A percentile compares a stretch with the other conserved stretches of the same genome.
Evolutionary conservation across 2,113 vertebrate species (phyloP).

Genomic region (Melanostigma gelatinosum): DNA sequence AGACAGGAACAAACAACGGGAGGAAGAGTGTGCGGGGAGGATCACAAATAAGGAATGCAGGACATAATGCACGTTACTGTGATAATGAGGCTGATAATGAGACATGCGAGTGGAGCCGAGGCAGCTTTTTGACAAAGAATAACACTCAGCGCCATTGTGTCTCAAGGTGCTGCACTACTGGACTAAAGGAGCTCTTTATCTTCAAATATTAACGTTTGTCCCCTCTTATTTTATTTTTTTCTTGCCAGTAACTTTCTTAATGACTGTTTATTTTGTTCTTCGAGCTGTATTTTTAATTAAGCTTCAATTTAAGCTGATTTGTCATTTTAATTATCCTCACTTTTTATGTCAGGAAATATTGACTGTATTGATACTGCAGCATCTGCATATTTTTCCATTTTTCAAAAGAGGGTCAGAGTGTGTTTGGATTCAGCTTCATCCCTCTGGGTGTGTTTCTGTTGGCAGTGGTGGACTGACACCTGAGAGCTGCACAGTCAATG

Average conservation of each 20-base stretch:
- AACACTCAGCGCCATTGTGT: neutral
- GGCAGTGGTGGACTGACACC: neutral
- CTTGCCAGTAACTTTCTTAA: neutral
- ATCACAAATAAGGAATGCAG: constrained; percentile 25
- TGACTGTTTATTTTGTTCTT: neutral
- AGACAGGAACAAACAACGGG: constrained; percentile 1
- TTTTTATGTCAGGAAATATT: neutral
- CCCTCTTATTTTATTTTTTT: neutral
- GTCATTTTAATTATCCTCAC: neutral
- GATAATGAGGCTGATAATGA: constrained; percentile 56
- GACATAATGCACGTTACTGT: constrained; percentile 31
- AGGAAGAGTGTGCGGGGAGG: neutral
- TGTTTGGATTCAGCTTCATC: neutral
- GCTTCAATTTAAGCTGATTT: neutral
- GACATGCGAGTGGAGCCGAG: neutral
- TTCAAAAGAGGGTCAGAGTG: neutral
- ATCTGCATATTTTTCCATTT: neutral
- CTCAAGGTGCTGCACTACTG: constrained; percentile 13
- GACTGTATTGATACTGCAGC: neutral
- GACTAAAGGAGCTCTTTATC: neutral
- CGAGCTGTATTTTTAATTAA: neutral
- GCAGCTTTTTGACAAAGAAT: constrained; percentile 24
- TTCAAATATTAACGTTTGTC: neutral
- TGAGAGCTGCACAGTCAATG: neutral
- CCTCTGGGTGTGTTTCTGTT: neutral